phyloP scores from a whole-genome alignment of 2,797 vertebrate genomes.

The Monodelphis domestica region DNA sequence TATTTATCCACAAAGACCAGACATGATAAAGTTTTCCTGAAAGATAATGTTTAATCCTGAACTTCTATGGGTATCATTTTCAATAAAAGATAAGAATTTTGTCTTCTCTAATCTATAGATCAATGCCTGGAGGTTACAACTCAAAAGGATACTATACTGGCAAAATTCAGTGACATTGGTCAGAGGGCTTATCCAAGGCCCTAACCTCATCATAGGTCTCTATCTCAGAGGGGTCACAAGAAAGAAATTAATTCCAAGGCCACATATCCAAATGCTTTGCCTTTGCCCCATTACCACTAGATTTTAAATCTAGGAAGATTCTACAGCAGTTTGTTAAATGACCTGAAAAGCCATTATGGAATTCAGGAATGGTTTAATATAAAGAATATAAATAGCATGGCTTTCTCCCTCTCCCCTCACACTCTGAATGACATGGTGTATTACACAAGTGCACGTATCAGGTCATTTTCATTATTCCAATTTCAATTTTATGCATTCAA shows the following conservation, averaged over 20 bases:
- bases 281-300: background rate
- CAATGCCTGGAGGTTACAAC: background rate
- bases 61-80: background rate
- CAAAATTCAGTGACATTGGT: background rate
- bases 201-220: background rate
- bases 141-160: background rate
- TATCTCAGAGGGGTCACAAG: background rate
- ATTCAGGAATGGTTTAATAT: background rate
- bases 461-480: background rate
- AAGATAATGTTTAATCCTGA: slow-evolving; percentile 44
- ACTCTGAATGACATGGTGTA: background rate
- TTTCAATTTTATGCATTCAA: background rate
- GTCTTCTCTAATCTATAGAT: background rate
- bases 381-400: background rate
- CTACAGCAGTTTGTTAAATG: background rate
- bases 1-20: slow-evolving; percentile 55
- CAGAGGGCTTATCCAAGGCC: background rate
- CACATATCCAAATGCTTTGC: background rate
- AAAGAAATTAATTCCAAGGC: background rate
- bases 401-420: background rate
- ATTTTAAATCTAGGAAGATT: slow-evolving; percentile 8
- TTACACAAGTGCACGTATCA: background rate
- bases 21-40: slow-evolving; percentile 49
- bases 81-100: slow-evolving; percentile 1
- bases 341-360: background rate